Percentiles rank a stretch among this genome's conserved stretches.
phyloP scores from a whole-genome alignment of 2,888 invertebrate species.

The Zygogramma bicolorata region DNA sequence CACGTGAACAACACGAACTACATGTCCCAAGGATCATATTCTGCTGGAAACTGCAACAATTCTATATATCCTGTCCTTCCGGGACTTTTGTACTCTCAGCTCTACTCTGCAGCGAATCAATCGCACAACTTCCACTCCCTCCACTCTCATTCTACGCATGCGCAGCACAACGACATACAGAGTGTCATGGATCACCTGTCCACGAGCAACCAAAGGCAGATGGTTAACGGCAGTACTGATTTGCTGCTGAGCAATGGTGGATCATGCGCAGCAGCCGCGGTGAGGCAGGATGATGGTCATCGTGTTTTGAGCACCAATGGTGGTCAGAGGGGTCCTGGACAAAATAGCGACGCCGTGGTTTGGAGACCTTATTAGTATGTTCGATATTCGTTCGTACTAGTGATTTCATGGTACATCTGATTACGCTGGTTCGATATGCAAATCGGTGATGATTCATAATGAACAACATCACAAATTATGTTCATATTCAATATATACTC shows the following conservation, averaged over 20 bases:
- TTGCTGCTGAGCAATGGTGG: slow-evolving; percentile 71
- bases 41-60: slow-evolving; percentile 76
- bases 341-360: slow-evolving; percentile 76
- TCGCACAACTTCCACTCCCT: slow-evolving; percentile 80
- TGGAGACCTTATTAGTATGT: slow-evolving; percentile 80
- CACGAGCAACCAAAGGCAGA: slow-evolving; percentile 70
- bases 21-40: slow-evolving; percentile 65
- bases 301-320: slow-evolving; percentile 64
- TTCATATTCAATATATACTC: no score
- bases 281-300: slow-evolving; percentile 70
- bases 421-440: not conserved
- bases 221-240: slow-evolving; percentile 66
- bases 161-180: slow-evolving; percentile 75
- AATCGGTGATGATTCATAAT: no score
- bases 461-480: no score
- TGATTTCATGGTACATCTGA: not conserved
- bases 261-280: slow-evolving; percentile 73
- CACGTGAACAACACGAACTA: slow-evolving; percentile 71
- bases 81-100: slow-evolving; percentile 85
- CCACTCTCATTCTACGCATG: slow-evolving; percentile 73
- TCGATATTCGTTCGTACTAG: not conserved
- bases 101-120: slow-evolving; percentile 84
- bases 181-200: slow-evolving; percentile 83
- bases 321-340: slow-evolving; percentile 72
- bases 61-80: slow-evolving; percentile 84